phyloP scores from a whole-genome alignment of 2,113 vertebrate species.

The Anhinga anhinga region DNA sequence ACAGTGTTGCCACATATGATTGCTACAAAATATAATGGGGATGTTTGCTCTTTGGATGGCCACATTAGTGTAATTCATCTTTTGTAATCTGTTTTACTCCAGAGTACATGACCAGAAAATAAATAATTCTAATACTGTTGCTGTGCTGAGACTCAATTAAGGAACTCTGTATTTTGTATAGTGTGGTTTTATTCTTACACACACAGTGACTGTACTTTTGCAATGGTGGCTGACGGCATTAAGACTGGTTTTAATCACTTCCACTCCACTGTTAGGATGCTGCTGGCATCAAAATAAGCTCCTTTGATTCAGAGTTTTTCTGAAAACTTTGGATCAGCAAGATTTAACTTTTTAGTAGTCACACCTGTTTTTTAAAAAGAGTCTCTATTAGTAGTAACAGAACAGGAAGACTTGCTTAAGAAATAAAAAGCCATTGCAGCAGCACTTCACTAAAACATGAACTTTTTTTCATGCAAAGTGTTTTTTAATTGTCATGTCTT shows the following conservation, averaged over 20 bases:
- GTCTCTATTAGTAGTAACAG: not conserved
- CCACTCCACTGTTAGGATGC: not conserved
- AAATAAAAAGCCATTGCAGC: not conserved
- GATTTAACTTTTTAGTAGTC: not conserved
- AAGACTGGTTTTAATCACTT: not conserved
- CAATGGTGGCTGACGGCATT: not conserved
- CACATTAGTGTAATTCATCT: not conserved
- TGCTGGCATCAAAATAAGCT: not conserved
- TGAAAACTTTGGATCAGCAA: not conserved
- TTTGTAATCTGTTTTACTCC: not conserved
- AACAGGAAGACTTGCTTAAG: not conserved
- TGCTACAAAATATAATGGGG: not conserved
- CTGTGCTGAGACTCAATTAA: not conserved
- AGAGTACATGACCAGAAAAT: not conserved
- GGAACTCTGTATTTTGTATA: not conserved
- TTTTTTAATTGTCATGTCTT: not conserved
- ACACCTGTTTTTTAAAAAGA: not conserved
- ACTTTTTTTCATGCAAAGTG: not conserved
- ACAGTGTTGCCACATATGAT: not conserved
- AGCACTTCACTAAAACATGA: not conserved
- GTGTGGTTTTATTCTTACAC: not conserved
- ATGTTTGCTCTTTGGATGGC: not conserved
- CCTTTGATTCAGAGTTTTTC: not conserved
- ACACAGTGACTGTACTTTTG: not conserved
- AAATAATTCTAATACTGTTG: not conserved